Evolutionary conservation across 2,113 vertebrate genomes (phyloP).

Genomic region (Epinephelus fuscoguttatus): DNA sequence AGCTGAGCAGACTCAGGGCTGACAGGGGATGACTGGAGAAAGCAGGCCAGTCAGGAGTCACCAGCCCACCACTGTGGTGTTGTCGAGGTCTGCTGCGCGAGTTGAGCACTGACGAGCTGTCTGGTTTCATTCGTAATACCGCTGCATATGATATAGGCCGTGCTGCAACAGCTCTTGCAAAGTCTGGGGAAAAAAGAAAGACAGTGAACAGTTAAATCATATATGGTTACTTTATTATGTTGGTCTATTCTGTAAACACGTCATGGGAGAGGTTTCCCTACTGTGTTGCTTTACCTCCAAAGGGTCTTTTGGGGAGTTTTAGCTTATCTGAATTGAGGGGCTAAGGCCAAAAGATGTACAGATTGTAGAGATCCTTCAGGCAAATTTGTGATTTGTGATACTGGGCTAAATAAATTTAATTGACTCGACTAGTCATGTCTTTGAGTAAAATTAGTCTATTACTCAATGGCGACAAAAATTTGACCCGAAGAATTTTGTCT

Average conservation of each 20-base stretch:
- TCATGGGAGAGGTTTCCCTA: neutral
- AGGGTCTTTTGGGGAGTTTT: no score
- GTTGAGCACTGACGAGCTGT: conserved; percentile 86
- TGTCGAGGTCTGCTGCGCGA: conserved; percentile 86
- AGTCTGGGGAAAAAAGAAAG: conserved; percentile 77
- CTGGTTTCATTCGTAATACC: conserved; percentile 90
- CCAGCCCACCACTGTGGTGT: conserved; percentile 76
- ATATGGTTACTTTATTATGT: neutral
- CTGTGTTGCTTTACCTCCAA: neutral
- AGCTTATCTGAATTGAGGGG: no score
- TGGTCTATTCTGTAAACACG: no score
- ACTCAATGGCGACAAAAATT: neutral
- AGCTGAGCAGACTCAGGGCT: conserved; percentile 85
- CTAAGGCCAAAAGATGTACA: no score
- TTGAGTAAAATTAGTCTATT: neutral
- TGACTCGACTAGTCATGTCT: neutral
- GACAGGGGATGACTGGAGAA: conserved; percentile 84
- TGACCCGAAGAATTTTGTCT: neutral
- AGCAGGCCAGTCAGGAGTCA: conserved; percentile 86
- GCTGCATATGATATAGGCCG: conserved; percentile 90
- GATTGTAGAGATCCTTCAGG: no score
- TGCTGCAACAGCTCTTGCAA: conserved; percentile 86
- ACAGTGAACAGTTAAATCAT: neutral
- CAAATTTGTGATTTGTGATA: no score
- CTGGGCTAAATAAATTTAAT: no score